These are phyloP conservation scores for Auanema freiburgensis DNA, from an alignment of 2,888 invertebrate species.

Conservation along the genomic window DNA sequence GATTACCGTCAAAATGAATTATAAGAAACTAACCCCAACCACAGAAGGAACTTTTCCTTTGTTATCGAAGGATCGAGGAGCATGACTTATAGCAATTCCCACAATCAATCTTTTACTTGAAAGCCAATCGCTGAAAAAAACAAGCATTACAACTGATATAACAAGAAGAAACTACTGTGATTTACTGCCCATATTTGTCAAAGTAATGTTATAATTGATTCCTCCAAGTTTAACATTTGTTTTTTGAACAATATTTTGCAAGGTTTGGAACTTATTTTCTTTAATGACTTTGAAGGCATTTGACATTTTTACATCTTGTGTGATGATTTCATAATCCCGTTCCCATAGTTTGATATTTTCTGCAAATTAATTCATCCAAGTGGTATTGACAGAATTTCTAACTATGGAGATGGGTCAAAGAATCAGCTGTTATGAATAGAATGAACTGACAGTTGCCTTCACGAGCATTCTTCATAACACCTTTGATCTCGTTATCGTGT, in stretches of 20 bases:
- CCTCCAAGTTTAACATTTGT: constrained; percentile 51
- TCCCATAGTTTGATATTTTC: constrained; percentile 39
- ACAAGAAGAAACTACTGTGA: neutral
- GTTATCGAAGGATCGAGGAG: constrained; percentile 9
- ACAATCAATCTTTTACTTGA: constrained; percentile 28
- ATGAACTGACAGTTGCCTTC: constrained; percentile 21
- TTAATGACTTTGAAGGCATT: constrained; percentile 25
- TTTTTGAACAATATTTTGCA: constrained; percentile 50
- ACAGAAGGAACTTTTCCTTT: neutral
- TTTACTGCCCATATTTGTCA: neutral
- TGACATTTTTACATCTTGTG: constrained; percentile 50
- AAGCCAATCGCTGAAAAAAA: constrained; percentile 22
- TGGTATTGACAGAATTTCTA: neutral
- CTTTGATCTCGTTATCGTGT: constrained; percentile 8
- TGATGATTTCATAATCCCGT: constrained; percentile 32
- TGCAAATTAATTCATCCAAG: constrained; percentile 5
- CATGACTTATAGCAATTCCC: constrained; percentile 38
- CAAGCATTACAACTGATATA: constrained; percentile 1
- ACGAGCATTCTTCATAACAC: constrained; percentile 15
- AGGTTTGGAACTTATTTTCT: constrained; percentile 26
- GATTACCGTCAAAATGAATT: neutral
- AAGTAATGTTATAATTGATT: constrained; percentile 31
- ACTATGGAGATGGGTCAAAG: constrained; percentile 24
- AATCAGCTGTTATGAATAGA: constrained; percentile 26
- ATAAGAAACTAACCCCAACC: neutral